Base-by-base conservation (phyloP, 2,888 invertebrate genomes). In the Neoitamus cyanurus region DNA sequence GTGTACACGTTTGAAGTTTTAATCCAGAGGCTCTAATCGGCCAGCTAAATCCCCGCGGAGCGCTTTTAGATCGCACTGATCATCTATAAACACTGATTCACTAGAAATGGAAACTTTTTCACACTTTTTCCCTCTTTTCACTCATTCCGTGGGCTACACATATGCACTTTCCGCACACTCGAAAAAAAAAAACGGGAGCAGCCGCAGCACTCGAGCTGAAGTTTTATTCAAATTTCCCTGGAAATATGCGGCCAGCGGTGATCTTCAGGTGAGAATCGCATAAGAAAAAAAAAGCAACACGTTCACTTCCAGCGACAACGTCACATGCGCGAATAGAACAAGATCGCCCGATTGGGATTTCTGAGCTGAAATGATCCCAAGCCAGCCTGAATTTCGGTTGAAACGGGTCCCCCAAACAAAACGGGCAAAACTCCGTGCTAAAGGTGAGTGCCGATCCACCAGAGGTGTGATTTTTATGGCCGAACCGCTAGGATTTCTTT, bases 381-480 rank as follows among this genome's bases (percentile, higher is more conserved):
- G 42, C 1, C 1, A n/a, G 15, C 2, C n/a, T 15, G 42, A 70
- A 70, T n/a, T 70, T 34, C 70, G 34, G 3, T 30, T 80, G 20
- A 80, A 34, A 58, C n/a, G 31, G 34, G 13, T 31, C 9, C 20
- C 13, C 36, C 3, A 37, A n/a, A 13, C 20, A 77, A 31, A 46
- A 31, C 70, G n/a, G 28, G 7, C n/a, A 77, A 77, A 20, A 77
- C 42, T 36, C 37, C 20, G 25, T 36, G 15, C 25, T 37, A 37
- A 69, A 83, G 69, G 42, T 82, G 37, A 42, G 37, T 70, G 69
- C 68, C 36, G 69, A 83, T 83, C 37, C 25, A 20, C 34, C 25
- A 69, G 72, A 84, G 83, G 84, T 85, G 84, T 85, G 84, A 85
- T 77, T 85, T 85, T 85, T 84, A 84, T 85, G 85, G 75, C 84